Percentiles rank a stretch among this genome's conserved stretches.
phyloP scores from a whole-genome alignment of 2,888 invertebrate species.

The Pedicia rivosa region DNA sequence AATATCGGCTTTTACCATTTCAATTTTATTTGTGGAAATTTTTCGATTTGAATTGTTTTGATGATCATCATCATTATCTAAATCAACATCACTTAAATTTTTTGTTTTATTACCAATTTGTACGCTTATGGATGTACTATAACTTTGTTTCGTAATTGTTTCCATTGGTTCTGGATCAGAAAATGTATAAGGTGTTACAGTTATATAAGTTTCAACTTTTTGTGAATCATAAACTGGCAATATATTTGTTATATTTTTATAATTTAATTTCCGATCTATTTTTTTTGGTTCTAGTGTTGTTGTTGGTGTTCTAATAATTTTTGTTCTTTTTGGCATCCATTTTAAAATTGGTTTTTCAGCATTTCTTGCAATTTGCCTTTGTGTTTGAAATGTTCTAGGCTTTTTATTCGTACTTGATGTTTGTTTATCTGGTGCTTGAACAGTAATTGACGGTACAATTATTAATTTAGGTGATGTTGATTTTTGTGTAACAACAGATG shows the following conservation, averaged over 20 bases:
- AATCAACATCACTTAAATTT: background rate
- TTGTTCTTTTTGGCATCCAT: conserved; percentile 23
- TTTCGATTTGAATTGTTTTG: background rate
- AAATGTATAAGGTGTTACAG: conserved; percentile 11
- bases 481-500: conserved; percentile 12
- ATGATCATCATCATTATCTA: background rate
- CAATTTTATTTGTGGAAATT: conserved; percentile 11
- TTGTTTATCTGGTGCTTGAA: background rate
- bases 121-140: conserved; percentile 36
- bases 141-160: conserved; percentile 32
- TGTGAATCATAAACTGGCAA: no score
- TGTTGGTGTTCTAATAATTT: conserved; percentile 7
- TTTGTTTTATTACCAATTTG: conserved; percentile 30
- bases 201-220: conserved; percentile 11
- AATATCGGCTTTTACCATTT: conserved; percentile 12
- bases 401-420: conserved; percentile 9
- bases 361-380: conserved; percentile 11
- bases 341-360: conserved; percentile 22
- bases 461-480: conserved; percentile 3
- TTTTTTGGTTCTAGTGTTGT: background rate
- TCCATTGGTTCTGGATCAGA: conserved; percentile 13
- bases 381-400: conserved; percentile 7
- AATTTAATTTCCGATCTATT: no score
- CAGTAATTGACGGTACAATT: background rate
- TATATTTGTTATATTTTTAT: no score